Conservation (phyloP, 2,888 invertebrate species). For the Onchidella celtica region DNA sequence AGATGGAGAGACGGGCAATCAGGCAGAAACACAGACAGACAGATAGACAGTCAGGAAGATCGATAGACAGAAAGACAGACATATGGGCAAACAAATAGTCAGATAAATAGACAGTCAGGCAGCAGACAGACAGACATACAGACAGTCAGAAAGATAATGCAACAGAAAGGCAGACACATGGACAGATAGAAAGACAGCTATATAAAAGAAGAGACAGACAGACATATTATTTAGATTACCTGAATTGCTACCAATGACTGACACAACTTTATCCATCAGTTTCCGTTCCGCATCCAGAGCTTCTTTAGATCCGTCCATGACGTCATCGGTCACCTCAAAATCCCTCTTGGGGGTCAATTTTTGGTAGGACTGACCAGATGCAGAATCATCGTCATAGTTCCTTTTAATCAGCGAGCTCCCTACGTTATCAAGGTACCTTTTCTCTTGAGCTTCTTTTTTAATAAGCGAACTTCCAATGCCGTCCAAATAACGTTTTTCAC, state of each 20-base stretch:
- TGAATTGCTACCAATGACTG: no score
- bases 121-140: background rate
- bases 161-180: background rate
- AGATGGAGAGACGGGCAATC: background rate
- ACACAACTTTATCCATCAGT: no score
- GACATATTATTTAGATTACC: no score
- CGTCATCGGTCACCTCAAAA: slow-evolving; percentile 28
- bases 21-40: background rate
- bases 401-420: background rate
- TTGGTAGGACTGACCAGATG: background rate
- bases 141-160: background rate
- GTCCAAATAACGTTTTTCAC: background rate
- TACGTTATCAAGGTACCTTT: background rate
- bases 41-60: background rate
- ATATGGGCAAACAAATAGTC: background rate
- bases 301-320: background rate
- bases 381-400: background rate
- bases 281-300: background rate
- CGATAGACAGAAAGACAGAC: background rate
- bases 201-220: no score
- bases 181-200: background rate
- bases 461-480: slow-evolving; percentile 2
- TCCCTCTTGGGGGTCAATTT: background rate
- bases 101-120: background rate
- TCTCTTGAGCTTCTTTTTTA: background rate